Percentiles rank a stretch among this genome's conserved stretches.
Conservation (phyloP, 1,140 invertebrate species). For the Daktulosphaira vitifoliae region DNA sequence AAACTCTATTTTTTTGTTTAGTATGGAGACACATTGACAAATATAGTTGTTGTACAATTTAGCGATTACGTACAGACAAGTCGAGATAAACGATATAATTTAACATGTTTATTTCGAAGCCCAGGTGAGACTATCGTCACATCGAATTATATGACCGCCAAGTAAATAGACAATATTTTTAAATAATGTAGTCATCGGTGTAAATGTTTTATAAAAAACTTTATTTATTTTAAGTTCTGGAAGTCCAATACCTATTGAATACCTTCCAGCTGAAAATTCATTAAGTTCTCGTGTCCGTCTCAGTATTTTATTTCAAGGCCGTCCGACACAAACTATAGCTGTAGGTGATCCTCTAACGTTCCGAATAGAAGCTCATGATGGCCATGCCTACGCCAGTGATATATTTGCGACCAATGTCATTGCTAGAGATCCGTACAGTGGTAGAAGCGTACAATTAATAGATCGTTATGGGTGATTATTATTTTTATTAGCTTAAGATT, state of each 20-base stretch:
- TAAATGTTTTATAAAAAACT: too few relatives aligned
- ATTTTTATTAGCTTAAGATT: too few relatives aligned
- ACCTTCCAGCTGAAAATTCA: slow-evolving; percentile 80
- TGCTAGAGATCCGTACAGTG: slow-evolving; percentile 85
- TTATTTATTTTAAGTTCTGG: slow-evolving; percentile 52
- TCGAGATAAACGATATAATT: slow-evolving; percentile 80
- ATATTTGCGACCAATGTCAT: slow-evolving; percentile 90
- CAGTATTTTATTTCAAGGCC: slow-evolving; percentile 75
- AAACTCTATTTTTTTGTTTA: slow-evolving; percentile 42
- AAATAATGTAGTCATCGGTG: not conserved
- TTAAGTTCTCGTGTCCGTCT: slow-evolving; percentile 76
- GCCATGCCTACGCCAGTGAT: slow-evolving; percentile 77
- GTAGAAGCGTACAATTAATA: slow-evolving; percentile 77
- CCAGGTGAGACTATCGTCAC: slow-evolving; percentile 87
- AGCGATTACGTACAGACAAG: slow-evolving; percentile 87
- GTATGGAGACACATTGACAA: slow-evolving; percentile 87
- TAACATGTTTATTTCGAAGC: slow-evolving; percentile 81
- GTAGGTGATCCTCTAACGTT: slow-evolving; percentile 89
- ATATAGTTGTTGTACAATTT: slow-evolving; percentile 89
- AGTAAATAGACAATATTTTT: slow-evolving; percentile 50
- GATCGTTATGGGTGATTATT: slow-evolving; percentile 72
- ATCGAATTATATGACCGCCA: slow-evolving; percentile 84
- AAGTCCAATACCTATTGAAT: slow-evolving; percentile 83
- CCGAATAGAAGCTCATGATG: slow-evolving; percentile 77
- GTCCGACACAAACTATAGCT: slow-evolving; percentile 84